Evolutionary conservation across 1,140 invertebrate genomes (phyloP).

Genomic region (Pararge aegeria): DNA sequence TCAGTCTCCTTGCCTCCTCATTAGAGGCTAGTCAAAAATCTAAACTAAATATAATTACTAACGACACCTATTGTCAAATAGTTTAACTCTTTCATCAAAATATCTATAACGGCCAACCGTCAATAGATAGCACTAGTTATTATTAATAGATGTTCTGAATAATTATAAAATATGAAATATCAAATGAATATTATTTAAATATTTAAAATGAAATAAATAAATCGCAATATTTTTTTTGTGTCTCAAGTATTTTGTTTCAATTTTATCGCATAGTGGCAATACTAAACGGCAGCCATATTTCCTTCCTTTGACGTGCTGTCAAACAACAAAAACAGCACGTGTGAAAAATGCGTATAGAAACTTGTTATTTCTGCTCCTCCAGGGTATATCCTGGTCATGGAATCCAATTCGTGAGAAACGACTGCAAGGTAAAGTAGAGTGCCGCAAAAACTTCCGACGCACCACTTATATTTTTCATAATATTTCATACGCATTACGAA

Average conservation of each 20-base stretch:
- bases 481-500: background rate
- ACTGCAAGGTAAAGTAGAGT: constrained; percentile 85
- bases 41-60: background rate
- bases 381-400: constrained; percentile 89
- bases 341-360: constrained; percentile 90
- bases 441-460: background rate
- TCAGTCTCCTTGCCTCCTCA: background rate
- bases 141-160: background rate
- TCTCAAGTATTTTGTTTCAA: too few species aligned
- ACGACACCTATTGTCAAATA: constrained; percentile 46
- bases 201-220: background rate
- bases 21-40: background rate
- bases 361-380: constrained; percentile 94
- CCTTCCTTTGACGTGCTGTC: constrained; percentile 54
- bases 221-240: background rate
- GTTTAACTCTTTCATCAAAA: background rate
- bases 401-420: constrained; percentile 92
- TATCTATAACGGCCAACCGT: background rate
- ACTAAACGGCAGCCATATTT: constrained; percentile 21
- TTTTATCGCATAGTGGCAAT: background rate
- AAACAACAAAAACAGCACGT: constrained; percentile 65
- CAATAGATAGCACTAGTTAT: constrained; percentile 13
- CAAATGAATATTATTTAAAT: too few species aligned
- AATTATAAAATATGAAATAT: constrained; percentile 8
- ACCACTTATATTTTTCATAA: background rate